Evolutionary conservation across 2,888 invertebrate species (phyloP).

Genomic region (Cryptus viduatorius): DNA sequence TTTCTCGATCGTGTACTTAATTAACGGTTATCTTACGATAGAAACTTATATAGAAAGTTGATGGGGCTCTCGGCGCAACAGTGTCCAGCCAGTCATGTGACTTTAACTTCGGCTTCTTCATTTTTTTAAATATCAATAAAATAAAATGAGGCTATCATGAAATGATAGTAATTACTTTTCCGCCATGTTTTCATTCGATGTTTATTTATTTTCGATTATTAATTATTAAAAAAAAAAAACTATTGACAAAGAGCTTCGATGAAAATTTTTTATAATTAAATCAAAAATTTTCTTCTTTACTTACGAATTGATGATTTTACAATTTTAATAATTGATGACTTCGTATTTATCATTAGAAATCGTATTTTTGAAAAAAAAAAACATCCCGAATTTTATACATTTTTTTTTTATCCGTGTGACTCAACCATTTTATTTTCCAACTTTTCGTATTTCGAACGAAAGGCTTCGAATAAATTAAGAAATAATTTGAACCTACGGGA

Average conservation of each 20-base stretch:
- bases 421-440: not conserved
- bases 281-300: not conserved
- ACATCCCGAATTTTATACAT: not conserved
- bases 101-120: constrained; percentile 19
- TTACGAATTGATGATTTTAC: not conserved
- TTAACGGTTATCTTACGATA: constrained; percentile 64
- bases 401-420: not conserved
- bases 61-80: constrained; percentile 37
- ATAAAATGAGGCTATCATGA: constrained; percentile 4
- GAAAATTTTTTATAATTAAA: not conserved
- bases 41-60: constrained; percentile 65
- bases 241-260: not conserved
- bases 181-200: constrained; percentile 2
- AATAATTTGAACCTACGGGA: constrained; percentile 21
- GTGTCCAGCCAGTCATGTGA: constrained; percentile 31
- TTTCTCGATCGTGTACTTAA: constrained; percentile 64
- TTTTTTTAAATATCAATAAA: constrained; percentile 25
- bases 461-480: constrained; percentile 17
- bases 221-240: not conserved
- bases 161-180: constrained; percentile 16
- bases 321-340: not conserved
- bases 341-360: not conserved
- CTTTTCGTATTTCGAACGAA: not conserved
- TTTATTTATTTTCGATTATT: not conserved
- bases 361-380: not conserved